Percentiles rank a stretch among this genome's conserved stretches.
These are phyloP conservation scores for Diachasma alloeum DNA, from an alignment of 1,140 invertebrate species.

Conservation along the genomic window DNA sequence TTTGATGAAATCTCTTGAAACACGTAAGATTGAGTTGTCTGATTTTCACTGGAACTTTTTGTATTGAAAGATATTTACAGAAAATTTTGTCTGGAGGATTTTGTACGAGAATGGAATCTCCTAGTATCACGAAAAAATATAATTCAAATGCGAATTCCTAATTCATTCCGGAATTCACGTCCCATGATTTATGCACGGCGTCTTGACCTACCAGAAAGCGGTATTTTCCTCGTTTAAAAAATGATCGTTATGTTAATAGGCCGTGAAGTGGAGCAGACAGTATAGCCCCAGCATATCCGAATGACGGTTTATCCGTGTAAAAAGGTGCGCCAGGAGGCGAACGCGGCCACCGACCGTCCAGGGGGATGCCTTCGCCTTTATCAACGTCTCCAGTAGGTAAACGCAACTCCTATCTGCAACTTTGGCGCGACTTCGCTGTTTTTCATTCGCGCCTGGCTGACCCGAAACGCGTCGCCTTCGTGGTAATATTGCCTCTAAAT, in stretches of 20 bases:
- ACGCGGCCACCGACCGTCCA: background rate
- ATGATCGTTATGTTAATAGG: conserved; percentile 4
- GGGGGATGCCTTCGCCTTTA: conserved; percentile 37
- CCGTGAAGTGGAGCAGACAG: background rate
- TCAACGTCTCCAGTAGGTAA: conserved; percentile 31
- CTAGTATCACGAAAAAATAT: too few species aligned
- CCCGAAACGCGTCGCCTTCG: conserved; percentile 25
- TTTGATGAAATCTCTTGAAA: too few species aligned
- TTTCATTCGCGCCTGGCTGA: conserved; percentile 23
- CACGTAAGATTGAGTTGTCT: too few species aligned
- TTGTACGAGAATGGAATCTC: too few species aligned
- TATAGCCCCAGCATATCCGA: background rate
- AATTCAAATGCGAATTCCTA: too few species aligned
- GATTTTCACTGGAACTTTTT: too few species aligned
- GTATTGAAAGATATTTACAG: too few species aligned
- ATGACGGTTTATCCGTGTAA: background rate
- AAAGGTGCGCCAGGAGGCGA: background rate
- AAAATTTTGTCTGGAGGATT: too few species aligned
- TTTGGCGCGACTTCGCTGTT: conserved; percentile 50
- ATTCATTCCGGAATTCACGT: background rate
- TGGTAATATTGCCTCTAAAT: conserved; percentile 33
- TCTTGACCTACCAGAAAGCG: background rate
- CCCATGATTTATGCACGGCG: background rate
- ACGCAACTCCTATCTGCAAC: conserved; percentile 41
- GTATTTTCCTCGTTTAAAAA: background rate